Evolutionary conservation across 2,797 vertebrate genomes (phyloP).

Genomic region (Cygnus olor): DNA sequence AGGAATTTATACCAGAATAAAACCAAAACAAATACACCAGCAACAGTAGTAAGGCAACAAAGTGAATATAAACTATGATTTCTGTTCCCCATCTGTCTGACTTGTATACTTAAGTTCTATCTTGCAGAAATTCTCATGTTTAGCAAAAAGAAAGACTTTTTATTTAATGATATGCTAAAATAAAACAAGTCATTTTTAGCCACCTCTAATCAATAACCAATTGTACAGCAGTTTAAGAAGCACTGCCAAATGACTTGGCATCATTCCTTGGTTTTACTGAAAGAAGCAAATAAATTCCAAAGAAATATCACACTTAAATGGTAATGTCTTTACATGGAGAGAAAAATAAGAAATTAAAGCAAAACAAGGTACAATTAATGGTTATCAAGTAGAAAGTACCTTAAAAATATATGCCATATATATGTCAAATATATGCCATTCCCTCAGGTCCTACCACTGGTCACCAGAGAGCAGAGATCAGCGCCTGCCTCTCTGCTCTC

Average conservation of each 20-base stretch:
- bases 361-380: background rate
- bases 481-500: too few relatives aligned
- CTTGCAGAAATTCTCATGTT: background rate
- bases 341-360: background rate
- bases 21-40: background rate
- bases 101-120: background rate
- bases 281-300: background rate
- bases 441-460: too few relatives aligned
- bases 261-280: background rate
- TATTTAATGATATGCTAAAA: background rate
- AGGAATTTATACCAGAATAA: background rate
- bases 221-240: background rate
- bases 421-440: too few relatives aligned
- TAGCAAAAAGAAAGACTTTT: background rate
- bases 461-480: too few relatives aligned
- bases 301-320: background rate
- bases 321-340: fast-evolving
- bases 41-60: background rate
- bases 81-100: background rate
- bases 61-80: background rate
- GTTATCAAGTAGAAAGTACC: background rate
- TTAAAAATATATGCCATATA: background rate
- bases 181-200: background rate
- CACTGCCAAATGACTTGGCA: background rate
- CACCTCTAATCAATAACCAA: background rate